These are phyloP conservation scores for Zaprionus davidi DNA, from an alignment of 1,140 invertebrate genomes.

Conservation along the genomic window DNA sequence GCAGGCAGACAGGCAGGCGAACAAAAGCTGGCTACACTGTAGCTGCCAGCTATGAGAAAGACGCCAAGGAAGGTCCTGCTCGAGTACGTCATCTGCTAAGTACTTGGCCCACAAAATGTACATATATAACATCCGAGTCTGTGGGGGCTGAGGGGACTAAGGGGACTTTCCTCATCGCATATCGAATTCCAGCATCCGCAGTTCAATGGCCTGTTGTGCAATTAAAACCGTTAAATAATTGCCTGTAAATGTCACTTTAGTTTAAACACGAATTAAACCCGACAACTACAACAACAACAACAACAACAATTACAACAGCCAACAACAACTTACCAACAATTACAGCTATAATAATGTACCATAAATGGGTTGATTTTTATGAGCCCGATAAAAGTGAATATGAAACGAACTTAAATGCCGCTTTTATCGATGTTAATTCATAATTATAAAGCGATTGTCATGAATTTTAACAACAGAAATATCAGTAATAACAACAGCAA, in stretches of 20 bases:
- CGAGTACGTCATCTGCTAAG: conserved; percentile 4
- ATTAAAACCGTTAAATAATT: conserved; percentile 66
- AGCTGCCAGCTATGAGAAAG: neutral
- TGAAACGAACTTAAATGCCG: conserved; percentile 66
- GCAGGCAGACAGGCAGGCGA: conserved; percentile 10
- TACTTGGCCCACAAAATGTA: neutral
- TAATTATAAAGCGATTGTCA: conserved; percentile 73
- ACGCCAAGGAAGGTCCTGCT: neutral
- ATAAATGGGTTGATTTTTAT: conserved; percentile 67
- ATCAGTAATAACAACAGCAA: conserved; percentile 46
- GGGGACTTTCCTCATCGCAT: conserved; percentile 15
- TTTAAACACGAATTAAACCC: conserved; percentile 70
- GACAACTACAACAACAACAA: conserved; percentile 27
- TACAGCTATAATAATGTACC: conserved; percentile 57
- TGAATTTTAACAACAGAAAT: conserved; percentile 55
- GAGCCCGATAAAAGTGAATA: conserved; percentile 57
- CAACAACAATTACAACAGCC: neutral
- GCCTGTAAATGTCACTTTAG: conserved; percentile 75
- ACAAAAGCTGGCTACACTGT: conserved; percentile 35
- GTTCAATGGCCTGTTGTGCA: conserved; percentile 70
- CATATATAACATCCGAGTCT: neutral
- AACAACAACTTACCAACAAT: conserved; percentile 30
- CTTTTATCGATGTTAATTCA: conserved; percentile 78
- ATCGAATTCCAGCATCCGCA: conserved; percentile 36
- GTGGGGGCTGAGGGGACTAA: neutral